Base-by-base conservation (phyloP, 1,140 invertebrate genomes). In the Megalonaias nervosa region DNA sequence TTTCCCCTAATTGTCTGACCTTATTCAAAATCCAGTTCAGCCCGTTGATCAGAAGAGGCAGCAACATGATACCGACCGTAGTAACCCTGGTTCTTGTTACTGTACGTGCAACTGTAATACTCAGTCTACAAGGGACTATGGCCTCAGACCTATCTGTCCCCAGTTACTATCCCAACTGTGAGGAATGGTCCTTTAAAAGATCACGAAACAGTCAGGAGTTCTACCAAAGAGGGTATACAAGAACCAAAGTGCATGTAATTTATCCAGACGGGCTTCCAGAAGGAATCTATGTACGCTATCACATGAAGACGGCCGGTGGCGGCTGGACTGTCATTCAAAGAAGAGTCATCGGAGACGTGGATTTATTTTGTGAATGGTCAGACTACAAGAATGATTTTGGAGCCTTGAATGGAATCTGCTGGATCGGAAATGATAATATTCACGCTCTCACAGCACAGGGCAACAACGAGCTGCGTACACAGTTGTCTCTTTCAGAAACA, bases 371-470 rank as follows among this genome's bases (percentile, higher is more conserved):
- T 19, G 96, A 97, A 85, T 99, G 97, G 97, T 93, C 94, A 21
- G 96, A 98, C 86, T 99, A 99, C 89, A 97, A 97, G 88, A 96
- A 97, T 85, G 97, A 97, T 15, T 99, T 98, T 88, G 97, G 97
- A 5, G 96, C 97, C 90, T 95, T 96, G 0, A 94, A 94, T 65
- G 95, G 95, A 76, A 91, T 92, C 67, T 91, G 90, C 79, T 93
- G 92, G 92, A 57, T 91, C 0, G 92, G 92, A 17, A 92, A 92
- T 74, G 92, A 92, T 38, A 79, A 90, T 38, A 84, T 93, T 11
- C 90, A 92, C 80, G 74, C 79, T 0, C 75, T 92, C 56, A 92
- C 92, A 0, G 86, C 77, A 38, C 85, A 90, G 67, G 82, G 97
- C 86, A 95, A 97, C 84, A 97, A 98, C 88, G 94, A 94, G 86